Percentiles rank a stretch among this genome's conserved stretches.
These are phyloP conservation scores for Bombus affinis DNA, from an alignment of 1,140 invertebrate genomes.

Conservation along the genomic window DNA sequence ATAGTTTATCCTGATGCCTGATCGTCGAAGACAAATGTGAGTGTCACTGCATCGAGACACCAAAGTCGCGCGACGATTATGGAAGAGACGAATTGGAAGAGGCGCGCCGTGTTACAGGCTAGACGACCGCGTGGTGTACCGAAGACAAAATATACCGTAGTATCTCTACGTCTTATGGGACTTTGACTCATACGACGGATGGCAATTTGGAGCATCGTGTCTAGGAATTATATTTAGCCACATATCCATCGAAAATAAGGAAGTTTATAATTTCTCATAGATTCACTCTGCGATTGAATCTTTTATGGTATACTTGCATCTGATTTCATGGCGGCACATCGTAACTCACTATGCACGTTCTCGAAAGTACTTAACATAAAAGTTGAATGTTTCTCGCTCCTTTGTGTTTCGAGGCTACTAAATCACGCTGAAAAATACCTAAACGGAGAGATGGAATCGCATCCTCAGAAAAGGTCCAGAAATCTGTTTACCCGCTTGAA, in stretches of 20 bases:
- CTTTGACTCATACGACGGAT: too few relatives aligned
- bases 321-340: too few relatives aligned
- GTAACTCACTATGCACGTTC: too few relatives aligned
- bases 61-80: conserved; percentile 8
- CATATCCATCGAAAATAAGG: too few relatives aligned
- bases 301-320: too few relatives aligned
- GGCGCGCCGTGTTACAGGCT: background rate
- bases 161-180: background rate
- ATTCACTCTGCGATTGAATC: too few relatives aligned
- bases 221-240: background rate
- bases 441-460: too few relatives aligned
- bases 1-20: conserved; percentile 38
- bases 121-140: background rate
- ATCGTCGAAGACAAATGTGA: conserved; percentile 71
- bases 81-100: conserved; percentile 24
- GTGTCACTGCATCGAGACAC: conserved; percentile 45
- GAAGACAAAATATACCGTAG: background rate
- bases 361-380: too few relatives aligned
- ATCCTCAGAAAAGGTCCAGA: background rate
- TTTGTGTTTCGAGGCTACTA: too few relatives aligned
- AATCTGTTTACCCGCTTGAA: background rate
- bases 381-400: too few relatives aligned
- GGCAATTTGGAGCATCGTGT: background rate
- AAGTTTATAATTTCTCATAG: too few relatives aligned
- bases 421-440: too few relatives aligned